Evolutionary conservation across 2,113 vertebrate species (phyloP), one percentile per base, ranked within the genome.

Genomic region (Dryoscopus gambensis): DNA sequence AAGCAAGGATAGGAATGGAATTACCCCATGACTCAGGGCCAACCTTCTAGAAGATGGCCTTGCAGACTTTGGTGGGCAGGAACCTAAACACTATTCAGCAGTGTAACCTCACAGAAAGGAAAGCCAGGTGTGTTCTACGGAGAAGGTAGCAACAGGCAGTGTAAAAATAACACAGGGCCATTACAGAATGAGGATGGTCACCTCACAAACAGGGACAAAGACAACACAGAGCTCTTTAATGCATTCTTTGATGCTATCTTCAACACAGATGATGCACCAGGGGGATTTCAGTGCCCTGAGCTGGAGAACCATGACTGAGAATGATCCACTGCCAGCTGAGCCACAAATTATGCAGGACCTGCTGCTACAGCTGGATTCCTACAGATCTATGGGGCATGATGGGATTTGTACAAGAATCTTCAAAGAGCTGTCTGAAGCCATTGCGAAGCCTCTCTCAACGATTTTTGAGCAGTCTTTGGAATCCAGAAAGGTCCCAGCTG

Each of bases 211-310:
- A 46, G 14, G 22, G 46, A 60, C 27, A 60, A 33, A 37, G 63
- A 44, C 46, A 46, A 60, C 33, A 28, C 39, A 78, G 23, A 87
- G 39, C 37, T 60, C 15, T 39, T 46, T 13, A 46, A 69, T 0
- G 0, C 28, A 12, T 46, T 78, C 55, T 33, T 52, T 28, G 22
- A n/a, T 0, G 0, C 19, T 13, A 10, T 42, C 13, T 35, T 42
- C 52, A 76, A 42, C 15, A 77, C 2, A 69, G 15, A 46, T 15
- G 15, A 37, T 44, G 46, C 27, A 77, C 9, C 27, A 68, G 44
- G 25, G 17, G 22, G 30, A 47, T 35, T 56, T 65, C 42, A 22
- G 17, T 15, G 21, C 22, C 73, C 73, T 44, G 31, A 76, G 35
- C 25, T 27, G 33, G 27, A 68, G 13, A 77, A 60, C 17, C 25